Evolutionary conservation across 2,888 invertebrate species (phyloP).

Genomic region (Epicampocera succincta): DNA sequence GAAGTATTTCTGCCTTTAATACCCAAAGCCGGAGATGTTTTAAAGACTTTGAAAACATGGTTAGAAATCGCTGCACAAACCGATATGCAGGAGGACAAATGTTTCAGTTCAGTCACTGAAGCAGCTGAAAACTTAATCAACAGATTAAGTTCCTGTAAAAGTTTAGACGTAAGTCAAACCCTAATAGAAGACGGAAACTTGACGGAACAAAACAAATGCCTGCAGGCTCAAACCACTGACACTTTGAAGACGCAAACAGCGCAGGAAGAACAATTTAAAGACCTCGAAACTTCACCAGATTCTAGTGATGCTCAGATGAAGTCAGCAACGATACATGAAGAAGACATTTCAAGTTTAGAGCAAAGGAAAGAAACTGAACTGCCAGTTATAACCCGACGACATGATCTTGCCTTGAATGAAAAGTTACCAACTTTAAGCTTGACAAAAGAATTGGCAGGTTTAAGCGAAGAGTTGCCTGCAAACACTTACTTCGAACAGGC

Average conservation of each 20-base stretch:
- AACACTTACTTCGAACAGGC: not conserved
- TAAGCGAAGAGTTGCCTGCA: not conserved
- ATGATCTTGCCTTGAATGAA: too few species aligned
- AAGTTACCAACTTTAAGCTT: too few species aligned
- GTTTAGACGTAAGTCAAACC: not conserved
- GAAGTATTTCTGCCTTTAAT: not conserved
- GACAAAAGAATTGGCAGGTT: not conserved
- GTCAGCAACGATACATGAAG: not conserved
- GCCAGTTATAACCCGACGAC: not conserved
- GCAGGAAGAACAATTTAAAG: not conserved
- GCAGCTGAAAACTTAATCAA: conserved; percentile 38
- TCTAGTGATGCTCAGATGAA: not conserved
- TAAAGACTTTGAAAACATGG: conserved; percentile 35
- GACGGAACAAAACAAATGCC: not conserved
- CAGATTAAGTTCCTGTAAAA: conserved; percentile 40
- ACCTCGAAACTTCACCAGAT: conserved; percentile 10
- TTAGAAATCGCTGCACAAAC: not conserved
- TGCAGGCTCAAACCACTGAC: not conserved
- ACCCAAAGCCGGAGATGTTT: not conserved
- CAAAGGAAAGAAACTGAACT: not conserved
- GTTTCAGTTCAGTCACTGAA: not conserved
- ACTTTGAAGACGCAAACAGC: not conserved
- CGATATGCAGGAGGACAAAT: not conserved
- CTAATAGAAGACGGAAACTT: not conserved
- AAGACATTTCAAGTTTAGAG: not conserved